phyloP scores from a whole-genome alignment of 2,888 invertebrate genomes.

The Pycnomerus fuliginosus region DNA sequence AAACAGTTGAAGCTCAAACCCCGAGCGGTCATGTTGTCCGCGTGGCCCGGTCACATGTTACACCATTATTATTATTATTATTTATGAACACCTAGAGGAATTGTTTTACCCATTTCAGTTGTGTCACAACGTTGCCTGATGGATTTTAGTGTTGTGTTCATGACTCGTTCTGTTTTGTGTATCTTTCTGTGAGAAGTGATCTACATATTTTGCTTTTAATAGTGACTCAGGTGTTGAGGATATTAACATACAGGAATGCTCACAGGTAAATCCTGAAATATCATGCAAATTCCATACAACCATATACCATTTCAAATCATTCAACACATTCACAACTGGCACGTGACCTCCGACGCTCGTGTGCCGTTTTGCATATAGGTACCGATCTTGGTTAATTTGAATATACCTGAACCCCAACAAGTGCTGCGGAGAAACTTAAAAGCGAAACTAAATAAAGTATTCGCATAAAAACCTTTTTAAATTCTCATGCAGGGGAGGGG shows the following conservation, averaged over 20 bases:
- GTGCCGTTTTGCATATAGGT: neutral
- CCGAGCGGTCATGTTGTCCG: slow-evolving; percentile 53
- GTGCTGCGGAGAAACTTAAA: too few relatives aligned
- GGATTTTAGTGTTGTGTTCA: slow-evolving; percentile 41
- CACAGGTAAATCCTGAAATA: slow-evolving; percentile 39
- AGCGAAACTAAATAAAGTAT: too few relatives aligned
- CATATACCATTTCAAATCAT: too few relatives aligned
- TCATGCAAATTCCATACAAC: slow-evolving; percentile 1
- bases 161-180: slow-evolving; percentile 37
- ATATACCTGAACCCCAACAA: too few relatives aligned
- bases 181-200: slow-evolving; percentile 33
- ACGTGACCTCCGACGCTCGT: too few relatives aligned
- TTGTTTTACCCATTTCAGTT: slow-evolving; percentile 21
- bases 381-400: too few relatives aligned
- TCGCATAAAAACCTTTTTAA: too few relatives aligned
- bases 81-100: slow-evolving; percentile 35
- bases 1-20: slow-evolving; percentile 54
- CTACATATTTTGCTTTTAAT: slow-evolving; percentile 32
- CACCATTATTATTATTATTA: slow-evolving; percentile 34
- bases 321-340: too few relatives aligned
- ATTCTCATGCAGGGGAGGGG: too few relatives aligned
- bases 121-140: slow-evolving; percentile 19
- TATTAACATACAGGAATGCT: slow-evolving; percentile 45
- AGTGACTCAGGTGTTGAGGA: slow-evolving; percentile 47
- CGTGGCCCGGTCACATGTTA: slow-evolving; percentile 49